phyloP scores from a whole-genome alignment of 2,113 vertebrate genomes.

The Nothobranchius furzeri region DNA sequence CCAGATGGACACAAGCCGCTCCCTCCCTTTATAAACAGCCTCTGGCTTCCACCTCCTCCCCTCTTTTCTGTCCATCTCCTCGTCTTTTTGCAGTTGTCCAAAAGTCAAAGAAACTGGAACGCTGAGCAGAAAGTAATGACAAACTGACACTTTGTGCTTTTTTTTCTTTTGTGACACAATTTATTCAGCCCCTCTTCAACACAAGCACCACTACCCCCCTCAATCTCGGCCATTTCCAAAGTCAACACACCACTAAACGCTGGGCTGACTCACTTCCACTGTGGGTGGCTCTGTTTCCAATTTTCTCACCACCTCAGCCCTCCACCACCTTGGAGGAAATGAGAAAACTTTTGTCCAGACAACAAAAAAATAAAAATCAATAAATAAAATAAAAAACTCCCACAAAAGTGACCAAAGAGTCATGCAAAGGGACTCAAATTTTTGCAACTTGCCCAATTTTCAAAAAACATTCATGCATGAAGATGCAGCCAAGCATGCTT shows the following conservation, averaged over 20 bases:
- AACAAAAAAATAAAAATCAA: constrained; percentile 4
- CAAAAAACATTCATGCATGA: constrained; percentile 30
- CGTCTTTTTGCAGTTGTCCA: not conserved
- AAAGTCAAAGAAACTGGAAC: constrained; percentile 1
- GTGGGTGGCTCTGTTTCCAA: constrained; percentile 82
- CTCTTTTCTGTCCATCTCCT: constrained; percentile 16
- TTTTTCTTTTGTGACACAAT: constrained; percentile 31
- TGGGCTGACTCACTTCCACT: constrained; percentile 75
- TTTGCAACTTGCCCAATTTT: constrained; percentile 28
- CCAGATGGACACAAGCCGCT: constrained; percentile 75
- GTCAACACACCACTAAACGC: constrained; percentile 69
- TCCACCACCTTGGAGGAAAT: constrained; percentile 62
- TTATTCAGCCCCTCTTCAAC: constrained; percentile 21
- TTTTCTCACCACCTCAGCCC: constrained; percentile 76
- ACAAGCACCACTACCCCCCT: constrained; percentile 11
- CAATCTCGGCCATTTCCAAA: constrained; percentile 62
- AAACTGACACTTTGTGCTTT: constrained; percentile 38
- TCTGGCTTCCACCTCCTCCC: constrained; percentile 27
- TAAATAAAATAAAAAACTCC: constrained; percentile 1
- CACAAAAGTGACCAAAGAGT: constrained; percentile 30
- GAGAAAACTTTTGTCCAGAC: constrained; percentile 61
- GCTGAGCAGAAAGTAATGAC: constrained; percentile 37
- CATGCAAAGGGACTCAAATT: constrained; percentile 27
- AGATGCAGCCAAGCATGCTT: constrained; percentile 25
- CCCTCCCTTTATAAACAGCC: constrained; percentile 74